phyloP scores from a whole-genome alignment of 2,113 vertebrate species.

The Cheirogaleus medius region DNA sequence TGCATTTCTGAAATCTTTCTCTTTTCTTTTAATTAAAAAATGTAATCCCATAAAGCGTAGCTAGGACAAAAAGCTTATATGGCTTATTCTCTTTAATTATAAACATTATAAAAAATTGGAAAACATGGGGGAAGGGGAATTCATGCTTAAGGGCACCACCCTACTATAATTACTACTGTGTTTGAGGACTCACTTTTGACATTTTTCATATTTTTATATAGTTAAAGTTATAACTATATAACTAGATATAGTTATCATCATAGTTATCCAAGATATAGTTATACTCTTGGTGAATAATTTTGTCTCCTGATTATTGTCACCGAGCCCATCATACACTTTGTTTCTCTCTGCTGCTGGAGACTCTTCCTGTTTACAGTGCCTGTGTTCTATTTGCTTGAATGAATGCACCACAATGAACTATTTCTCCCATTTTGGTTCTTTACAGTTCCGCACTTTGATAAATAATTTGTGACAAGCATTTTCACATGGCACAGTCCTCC shows the following conservation, averaged over 20 bases:
- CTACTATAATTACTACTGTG: neutral
- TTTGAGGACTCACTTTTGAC: neutral
- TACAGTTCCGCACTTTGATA: neutral
- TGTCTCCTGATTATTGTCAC: neutral
- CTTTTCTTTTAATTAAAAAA: slow-evolving; percentile 29
- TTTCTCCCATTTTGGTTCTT: neutral
- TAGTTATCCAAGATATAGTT: too few species aligned
- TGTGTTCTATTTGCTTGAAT: neutral
- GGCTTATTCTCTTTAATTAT: neutral
- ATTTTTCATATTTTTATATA: neutral
- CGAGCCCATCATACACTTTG: neutral
- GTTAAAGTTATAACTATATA: too few species aligned
- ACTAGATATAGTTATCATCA: too few species aligned
- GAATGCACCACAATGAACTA: neutral
- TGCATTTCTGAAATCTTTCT: slow-evolving; percentile 9
- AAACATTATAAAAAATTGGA: neutral
- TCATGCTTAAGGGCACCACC: neutral
- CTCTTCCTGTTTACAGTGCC: neutral
- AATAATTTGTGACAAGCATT: neutral
- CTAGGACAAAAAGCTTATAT: neutral
- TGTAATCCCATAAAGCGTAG: neutral
- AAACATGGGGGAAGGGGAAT: neutral
- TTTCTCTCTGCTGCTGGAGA: neutral
- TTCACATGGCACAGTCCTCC: neutral
- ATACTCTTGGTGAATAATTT: neutral